phyloP scores from a whole-genome alignment of 2,797 vertebrate genomes.

The Glossophaga mutica region DNA sequence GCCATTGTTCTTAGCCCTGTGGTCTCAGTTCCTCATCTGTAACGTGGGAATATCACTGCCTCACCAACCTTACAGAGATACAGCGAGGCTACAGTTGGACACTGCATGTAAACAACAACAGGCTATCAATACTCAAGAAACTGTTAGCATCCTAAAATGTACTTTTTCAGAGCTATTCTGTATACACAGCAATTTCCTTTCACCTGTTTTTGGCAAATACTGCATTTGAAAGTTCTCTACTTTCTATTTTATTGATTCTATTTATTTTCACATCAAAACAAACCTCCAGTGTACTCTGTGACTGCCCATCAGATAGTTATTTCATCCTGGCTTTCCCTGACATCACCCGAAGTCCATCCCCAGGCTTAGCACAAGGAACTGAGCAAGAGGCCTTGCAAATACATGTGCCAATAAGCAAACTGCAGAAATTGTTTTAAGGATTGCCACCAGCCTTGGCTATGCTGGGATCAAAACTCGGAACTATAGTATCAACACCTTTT shows the following conservation, averaged over 20 bases:
- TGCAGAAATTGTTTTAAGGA: background rate
- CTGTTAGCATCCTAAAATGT: background rate
- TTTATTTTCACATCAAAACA: background rate
- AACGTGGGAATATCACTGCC: background rate
- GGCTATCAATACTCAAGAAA: background rate
- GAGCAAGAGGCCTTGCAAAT: background rate
- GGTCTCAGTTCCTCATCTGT: background rate
- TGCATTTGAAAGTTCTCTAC: background rate
- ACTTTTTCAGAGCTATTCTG: background rate
- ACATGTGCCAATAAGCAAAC: background rate
- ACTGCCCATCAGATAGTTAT: background rate
- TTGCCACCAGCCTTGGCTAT: background rate
- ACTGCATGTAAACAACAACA: background rate
- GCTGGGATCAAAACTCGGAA: background rate
- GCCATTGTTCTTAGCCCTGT: background rate
- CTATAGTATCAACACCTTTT: background rate
- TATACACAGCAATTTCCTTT: background rate
- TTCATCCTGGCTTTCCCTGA: background rate
- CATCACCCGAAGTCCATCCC: background rate
- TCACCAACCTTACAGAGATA: background rate
- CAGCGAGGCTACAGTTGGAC: background rate
- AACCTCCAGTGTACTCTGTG: background rate
- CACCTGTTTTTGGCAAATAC: background rate
- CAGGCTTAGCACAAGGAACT: background rate
- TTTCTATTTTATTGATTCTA: background rate